A percentile compares a stretch with the other conserved stretches of the same genome.
Conservation (phyloP, 2,888 invertebrate genomes). For the Tetrapedia diversipes region DNA sequence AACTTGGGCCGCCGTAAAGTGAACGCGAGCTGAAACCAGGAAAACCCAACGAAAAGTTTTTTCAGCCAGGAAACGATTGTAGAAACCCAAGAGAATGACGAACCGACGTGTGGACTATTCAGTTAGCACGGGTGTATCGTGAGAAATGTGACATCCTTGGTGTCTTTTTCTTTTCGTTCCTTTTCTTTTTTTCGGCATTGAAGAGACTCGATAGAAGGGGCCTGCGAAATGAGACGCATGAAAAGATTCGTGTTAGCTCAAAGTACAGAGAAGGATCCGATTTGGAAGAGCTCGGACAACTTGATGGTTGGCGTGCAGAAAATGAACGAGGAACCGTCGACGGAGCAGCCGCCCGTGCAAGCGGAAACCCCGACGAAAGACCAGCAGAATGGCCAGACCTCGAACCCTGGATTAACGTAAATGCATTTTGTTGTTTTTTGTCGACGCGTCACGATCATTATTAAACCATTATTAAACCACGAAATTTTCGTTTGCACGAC, state of each 20-base stretch:
- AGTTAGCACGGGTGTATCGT: neutral
- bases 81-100: no score
- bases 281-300: slow-evolving; percentile 81
- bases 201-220: slow-evolving; percentile 10
- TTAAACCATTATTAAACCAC: no score
- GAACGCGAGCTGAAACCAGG: neutral
- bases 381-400: neutral
- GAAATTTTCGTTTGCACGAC: no score
- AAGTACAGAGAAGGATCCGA: slow-evolving; percentile 77
- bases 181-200: no score
- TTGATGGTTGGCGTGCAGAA: slow-evolving; percentile 70
- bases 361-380: slow-evolving; percentile 23
- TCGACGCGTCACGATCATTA: no score
- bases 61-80: no score
- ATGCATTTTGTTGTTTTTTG: slow-evolving; percentile 31
- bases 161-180: no score
- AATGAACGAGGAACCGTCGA: slow-evolving; percentile 64
- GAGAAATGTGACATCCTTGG: no score
- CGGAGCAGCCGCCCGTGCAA: slow-evolving; percentile 47
- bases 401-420: slow-evolving; percentile 64
- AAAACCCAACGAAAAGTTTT: neutral
- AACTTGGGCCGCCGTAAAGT: no score
- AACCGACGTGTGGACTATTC: no score
- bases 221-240: slow-evolving; percentile 75
- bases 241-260: slow-evolving; percentile 82